Evolutionary conservation across 2,797 vertebrate species (phyloP), one percentile per base, ranked within the genome.

Genomic region (Silurus aristotelis): DNA sequence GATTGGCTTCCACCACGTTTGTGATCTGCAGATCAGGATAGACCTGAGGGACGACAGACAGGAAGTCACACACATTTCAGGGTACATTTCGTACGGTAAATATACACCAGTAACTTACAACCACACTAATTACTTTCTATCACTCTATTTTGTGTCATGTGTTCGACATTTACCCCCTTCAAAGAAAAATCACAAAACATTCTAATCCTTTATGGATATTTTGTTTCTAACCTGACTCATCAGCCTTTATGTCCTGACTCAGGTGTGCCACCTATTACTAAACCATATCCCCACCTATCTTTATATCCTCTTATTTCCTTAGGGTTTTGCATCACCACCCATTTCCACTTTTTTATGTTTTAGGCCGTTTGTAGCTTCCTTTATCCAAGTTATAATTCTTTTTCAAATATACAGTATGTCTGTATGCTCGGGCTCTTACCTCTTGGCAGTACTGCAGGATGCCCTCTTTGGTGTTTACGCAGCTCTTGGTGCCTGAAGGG

Each of bases 371-470:
- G 19, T 27, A 1, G 1, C 9, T 52, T 52, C 19, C 1, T 68
- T 55, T 48, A 60, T 22, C 27, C 10, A 7, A 5, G 6, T 4
- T 52, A 19, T 15, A 25, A 9, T 19, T 13, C 22, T 43, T 6
- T 25, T 20, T 73, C 2, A 31, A 58, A 27, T 25, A 6, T 75
- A 52, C 48, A 7, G 48, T 52, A 27, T 25, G 31, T 14, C 15
- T 1, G 9, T 68, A 5, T 61, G 19, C 13, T 63, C 9, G 8
- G 10, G 72, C 19, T 0, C 75, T 91, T 91, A 97, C 96, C 91
- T 97, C 96, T 76, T 97, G 96, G 88, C 96, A 97, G 91, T 97
- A 97, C 89, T 97, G 95, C 66, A 97, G 92, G 91, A 97, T 97
- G 46, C 95, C 96, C 90, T 97, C 96, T 90, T 97, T 97, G 0